phyloP scores from a whole-genome alignment of 2,113 vertebrate species.

The western clawed frog (Xenopus tropicalis) region UCB_Xtro_10.0 CM004450.2:76640501-76641000 shows the following conservation, averaged over 20 bases:
- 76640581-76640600: slow-evolving; percentile 23
- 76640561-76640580: slow-evolving; percentile 23
- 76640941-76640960: too few species aligned
- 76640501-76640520: background rate
- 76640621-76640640: slow-evolving; percentile 24
- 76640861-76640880: too few species aligned
- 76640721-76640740: too few species aligned
- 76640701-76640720: background rate
- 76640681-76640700: slow-evolving; percentile 3
- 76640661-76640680: background rate
- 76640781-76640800: background rate
- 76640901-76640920: too few species aligned
- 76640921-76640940: too few species aligned
- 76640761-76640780: background rate
- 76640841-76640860: too few species aligned
- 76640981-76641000: too few species aligned
- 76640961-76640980: too few species aligned
- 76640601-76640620: slow-evolving; percentile 11
- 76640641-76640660: slow-evolving; percentile 22
- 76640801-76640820: too few species aligned
- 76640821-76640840: too few species aligned
- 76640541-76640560: slow-evolving; percentile 33
- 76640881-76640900: too few species aligned
- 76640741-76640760: slow-evolving; percentile 24
- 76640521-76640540: slow-evolving; percentile 13